Evolutionary conservation across 92 coral and sea anemone genomes (phyloP).

Genomic region (Parazoanthus darwini): DNA sequence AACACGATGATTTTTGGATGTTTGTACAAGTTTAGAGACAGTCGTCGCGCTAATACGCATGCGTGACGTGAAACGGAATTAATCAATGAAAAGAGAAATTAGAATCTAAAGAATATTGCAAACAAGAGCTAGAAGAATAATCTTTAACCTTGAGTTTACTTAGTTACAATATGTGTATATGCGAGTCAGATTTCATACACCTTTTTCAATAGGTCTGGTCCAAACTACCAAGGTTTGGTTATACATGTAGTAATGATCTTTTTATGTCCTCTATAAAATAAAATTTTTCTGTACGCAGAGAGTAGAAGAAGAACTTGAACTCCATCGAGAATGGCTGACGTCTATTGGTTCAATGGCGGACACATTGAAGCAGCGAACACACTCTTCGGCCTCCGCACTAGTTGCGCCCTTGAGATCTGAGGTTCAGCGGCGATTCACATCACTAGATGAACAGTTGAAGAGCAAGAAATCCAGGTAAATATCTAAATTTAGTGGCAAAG

Average conservation of each 20-base stretch:
- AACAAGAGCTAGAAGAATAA: too few species aligned
- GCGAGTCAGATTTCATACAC: too few species aligned
- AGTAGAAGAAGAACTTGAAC: constrained; percentile 72
- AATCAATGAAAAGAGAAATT: too few species aligned
- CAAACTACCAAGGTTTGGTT: not conserved
- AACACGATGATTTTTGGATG: too few species aligned
- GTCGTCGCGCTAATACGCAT: too few species aligned
- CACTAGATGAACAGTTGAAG: constrained; percentile 60
- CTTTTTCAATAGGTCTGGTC: not conserved
- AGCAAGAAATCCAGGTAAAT: constrained; percentile 57
- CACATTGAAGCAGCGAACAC: constrained; percentile 57
- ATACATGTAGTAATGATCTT: not conserved
- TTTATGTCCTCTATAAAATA: not conserved
- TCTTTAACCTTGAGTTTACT: too few species aligned
- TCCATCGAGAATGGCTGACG: constrained; percentile 76
- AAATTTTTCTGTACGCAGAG: constrained; percentile 44
- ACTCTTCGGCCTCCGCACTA: constrained; percentile 56
- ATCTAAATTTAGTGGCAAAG: not conserved
- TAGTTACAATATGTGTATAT: too few species aligned
- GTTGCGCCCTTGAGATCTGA: constrained; percentile 69
- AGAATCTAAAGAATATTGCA: too few species aligned
- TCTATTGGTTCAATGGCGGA: constrained; percentile 67
- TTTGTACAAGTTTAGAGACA: too few species aligned
- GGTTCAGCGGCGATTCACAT: constrained; percentile 67
- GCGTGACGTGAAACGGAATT: too few species aligned